phyloP scores from a whole-genome alignment of 2,888 invertebrate species.

The Macrosiphum euphorbiae region DNA sequence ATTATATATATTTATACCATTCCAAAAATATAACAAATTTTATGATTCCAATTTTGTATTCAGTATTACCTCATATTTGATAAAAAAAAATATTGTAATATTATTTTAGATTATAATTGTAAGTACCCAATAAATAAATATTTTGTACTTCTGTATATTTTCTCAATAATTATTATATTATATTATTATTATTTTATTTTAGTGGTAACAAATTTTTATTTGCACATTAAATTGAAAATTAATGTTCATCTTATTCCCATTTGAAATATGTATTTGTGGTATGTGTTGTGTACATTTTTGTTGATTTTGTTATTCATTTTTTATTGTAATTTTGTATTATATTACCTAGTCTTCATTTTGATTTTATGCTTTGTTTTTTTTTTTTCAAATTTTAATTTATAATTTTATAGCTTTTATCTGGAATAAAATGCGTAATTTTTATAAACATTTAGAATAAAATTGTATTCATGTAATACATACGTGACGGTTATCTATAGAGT shows the following conservation, averaged over 20 bases:
- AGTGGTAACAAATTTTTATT: slow-evolving; percentile 58
- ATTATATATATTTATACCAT: slow-evolving; percentile 57
- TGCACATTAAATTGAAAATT: slow-evolving; percentile 44
- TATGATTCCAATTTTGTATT: slow-evolving; percentile 61
- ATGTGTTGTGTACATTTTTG: slow-evolving; percentile 47
- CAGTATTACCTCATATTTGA: slow-evolving; percentile 62
- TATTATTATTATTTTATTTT: slow-evolving; percentile 16
- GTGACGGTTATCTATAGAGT: neutral
- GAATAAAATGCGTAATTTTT: slow-evolving; percentile 30
- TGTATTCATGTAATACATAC: neutral
- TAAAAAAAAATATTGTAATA: slow-evolving; percentile 34
- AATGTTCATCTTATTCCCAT: slow-evolving; percentile 33
- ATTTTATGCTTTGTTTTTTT: slow-evolving; percentile 60
- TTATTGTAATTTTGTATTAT: slow-evolving; percentile 63
- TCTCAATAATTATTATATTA: slow-evolving; percentile 38
- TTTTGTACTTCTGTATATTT: slow-evolving; percentile 57
- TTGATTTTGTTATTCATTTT: slow-evolving; percentile 63
- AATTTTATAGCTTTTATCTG: slow-evolving; percentile 40
- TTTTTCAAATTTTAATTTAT: slow-evolving; percentile 59
- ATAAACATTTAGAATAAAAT: slow-evolving; percentile 11
- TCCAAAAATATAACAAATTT: slow-evolving; percentile 50
- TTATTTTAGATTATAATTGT: slow-evolving; percentile 54
- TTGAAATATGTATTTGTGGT: slow-evolving; percentile 36
- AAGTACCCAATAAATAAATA: slow-evolving; percentile 37
- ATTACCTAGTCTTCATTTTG: slow-evolving; percentile 53